Evolutionary conservation across 2,888 invertebrate genomes (phyloP).

Genomic region (Seladonia tumulorum): DNA sequence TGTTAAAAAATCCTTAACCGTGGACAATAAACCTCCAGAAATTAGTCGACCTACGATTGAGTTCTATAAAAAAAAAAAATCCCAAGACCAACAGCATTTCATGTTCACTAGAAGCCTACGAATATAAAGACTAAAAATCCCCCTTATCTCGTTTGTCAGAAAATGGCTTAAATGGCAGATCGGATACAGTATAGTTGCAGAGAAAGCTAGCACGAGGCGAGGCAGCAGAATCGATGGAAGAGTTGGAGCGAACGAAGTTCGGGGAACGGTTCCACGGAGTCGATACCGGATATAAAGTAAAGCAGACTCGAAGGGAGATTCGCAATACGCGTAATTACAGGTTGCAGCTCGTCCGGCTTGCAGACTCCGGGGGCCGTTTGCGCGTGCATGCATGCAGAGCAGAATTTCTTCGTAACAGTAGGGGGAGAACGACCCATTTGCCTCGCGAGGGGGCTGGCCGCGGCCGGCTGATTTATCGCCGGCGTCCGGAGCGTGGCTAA

Average conservation of each 20-base stretch:
- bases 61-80: too few relatives aligned
- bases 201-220: not conserved
- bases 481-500: conserved; percentile 64
- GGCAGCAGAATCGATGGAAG: not conserved
- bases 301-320: conserved; percentile 55
- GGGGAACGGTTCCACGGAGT: conserved; percentile 23
- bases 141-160: too few relatives aligned
- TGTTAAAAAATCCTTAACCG: too few relatives aligned
- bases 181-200: not conserved
- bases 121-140: too few relatives aligned
- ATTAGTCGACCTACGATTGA: too few relatives aligned
- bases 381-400: conserved; percentile 63
- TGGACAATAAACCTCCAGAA: too few relatives aligned
- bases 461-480: conserved; percentile 68
- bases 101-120: too few relatives aligned
- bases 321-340: conserved; percentile 73
- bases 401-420: conserved; percentile 52
- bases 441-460: conserved; percentile 58
- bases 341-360: conserved; percentile 56
- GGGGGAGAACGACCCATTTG: conserved; percentile 51
- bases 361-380: conserved; percentile 56
- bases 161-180: too few relatives aligned
- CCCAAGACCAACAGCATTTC: too few relatives aligned
- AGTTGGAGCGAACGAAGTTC: not conserved
- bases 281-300: conserved; percentile 63